A percentile compares a stretch with the other conserved stretches of the same genome.
Evolutionary conservation across 2,797 vertebrate species (phyloP).

Genomic region (Pseudochirops corinnae): DNA sequence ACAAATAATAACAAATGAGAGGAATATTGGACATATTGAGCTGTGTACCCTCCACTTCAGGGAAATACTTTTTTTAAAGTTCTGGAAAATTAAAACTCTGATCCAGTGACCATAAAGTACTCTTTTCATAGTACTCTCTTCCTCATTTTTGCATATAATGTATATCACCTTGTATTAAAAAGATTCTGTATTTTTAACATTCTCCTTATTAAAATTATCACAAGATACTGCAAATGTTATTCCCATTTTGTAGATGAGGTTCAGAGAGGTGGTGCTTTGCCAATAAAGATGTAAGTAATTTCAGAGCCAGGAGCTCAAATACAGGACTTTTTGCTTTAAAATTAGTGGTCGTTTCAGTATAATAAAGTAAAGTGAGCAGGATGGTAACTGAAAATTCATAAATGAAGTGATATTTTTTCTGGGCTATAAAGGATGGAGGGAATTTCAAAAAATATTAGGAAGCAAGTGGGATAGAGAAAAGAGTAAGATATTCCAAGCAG

Average conservation of each 20-base stretch:
- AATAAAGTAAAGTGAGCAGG: not conserved
- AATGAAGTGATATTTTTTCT: not conserved
- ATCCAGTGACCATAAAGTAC: not conserved
- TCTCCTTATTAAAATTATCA: not conserved
- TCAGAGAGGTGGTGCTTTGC: not conserved
- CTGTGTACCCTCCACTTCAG: not conserved
- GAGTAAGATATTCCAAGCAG: not conserved
- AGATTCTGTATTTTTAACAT: not conserved
- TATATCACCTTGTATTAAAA: not conserved
- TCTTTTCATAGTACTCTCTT: not conserved
- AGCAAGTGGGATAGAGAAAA: not conserved
- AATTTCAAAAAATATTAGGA: not conserved
- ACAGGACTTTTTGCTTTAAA: not conserved
- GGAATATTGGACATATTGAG: not conserved
- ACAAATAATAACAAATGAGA: not conserved
- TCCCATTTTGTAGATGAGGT: not conserved
- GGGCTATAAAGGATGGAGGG: not conserved
- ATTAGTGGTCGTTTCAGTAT: conserved; percentile 13
- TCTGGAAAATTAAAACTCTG: not conserved
- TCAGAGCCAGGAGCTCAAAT: not conserved
- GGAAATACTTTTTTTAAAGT: not conserved
- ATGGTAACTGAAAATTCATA: not conserved
- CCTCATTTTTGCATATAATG: not conserved
- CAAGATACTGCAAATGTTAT: not conserved
- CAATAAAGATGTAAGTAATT: not conserved